These are phyloP conservation scores for Lordiphosa clarofinis DNA, from an alignment of 1,140 invertebrate species.

Conservation along the genomic window DNA sequence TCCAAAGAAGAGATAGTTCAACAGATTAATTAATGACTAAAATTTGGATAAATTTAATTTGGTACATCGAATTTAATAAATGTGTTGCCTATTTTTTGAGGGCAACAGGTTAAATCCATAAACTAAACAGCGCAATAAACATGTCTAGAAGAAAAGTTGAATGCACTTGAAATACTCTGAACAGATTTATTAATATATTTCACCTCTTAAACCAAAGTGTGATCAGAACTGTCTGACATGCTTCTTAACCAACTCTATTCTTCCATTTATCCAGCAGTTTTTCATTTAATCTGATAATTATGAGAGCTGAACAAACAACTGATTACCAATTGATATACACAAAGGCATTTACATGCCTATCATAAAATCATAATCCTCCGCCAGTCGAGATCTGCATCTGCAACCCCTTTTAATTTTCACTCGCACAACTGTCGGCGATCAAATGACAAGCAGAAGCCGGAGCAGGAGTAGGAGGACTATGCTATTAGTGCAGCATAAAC, in stretches of 20 bases:
- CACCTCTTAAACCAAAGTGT: too few relatives aligned
- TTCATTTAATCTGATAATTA: conserved; percentile 3
- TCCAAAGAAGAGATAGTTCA: too few relatives aligned
- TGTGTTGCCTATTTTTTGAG: conserved; percentile 34
- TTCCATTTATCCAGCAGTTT: too few relatives aligned
- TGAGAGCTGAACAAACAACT: conserved; percentile 1
- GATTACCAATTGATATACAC: conserved; percentile 6
- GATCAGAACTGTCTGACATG: too few relatives aligned
- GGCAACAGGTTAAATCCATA: not conserved
- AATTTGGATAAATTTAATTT: too few relatives aligned
- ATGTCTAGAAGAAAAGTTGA: too few relatives aligned
- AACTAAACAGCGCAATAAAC: too few relatives aligned
- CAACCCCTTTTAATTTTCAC: not conserved
- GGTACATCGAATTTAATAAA: too few relatives aligned
- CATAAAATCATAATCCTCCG: conserved; percentile 19
- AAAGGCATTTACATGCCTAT: conserved; percentile 1
- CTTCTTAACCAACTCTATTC: too few relatives aligned
- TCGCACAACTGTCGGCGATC: conserved; percentile 56
- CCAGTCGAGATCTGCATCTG: not conserved
- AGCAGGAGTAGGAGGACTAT: not conserved
- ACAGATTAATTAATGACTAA: too few relatives aligned
- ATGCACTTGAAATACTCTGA: too few relatives aligned
- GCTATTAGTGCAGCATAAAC: conserved; percentile 69
- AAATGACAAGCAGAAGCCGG: conserved; percentile 47
- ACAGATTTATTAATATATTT: too few relatives aligned